phyloP scores from a whole-genome alignment of 2,888 invertebrate genomes.

The Pardosa pseudoannulata region DNA sequence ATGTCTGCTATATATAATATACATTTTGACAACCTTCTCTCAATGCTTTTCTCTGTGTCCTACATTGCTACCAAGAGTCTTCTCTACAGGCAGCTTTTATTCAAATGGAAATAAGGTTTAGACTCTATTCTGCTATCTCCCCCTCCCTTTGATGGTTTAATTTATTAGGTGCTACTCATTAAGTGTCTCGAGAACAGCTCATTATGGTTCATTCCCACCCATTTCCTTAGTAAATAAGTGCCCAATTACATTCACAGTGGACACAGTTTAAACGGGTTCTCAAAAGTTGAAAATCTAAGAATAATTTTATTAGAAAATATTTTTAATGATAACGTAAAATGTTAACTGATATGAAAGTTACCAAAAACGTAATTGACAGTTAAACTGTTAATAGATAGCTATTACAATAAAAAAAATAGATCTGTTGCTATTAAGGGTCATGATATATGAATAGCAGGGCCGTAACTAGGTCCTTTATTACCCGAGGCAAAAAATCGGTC shows the following conservation, averaged over 20 bases:
- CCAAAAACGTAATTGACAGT: neutral
- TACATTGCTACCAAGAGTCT: too few relatives aligned
- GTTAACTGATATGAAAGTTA: neutral
- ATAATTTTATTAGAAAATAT: neutral
- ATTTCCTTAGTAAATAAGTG: neutral
- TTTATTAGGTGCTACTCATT: conserved; percentile 64
- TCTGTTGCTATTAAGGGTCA: too few relatives aligned
- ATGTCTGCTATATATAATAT: too few relatives aligned
- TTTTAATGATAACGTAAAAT: neutral
- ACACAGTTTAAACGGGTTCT: neutral
- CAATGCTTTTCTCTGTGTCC: too few relatives aligned
- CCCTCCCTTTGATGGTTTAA: conserved; percentile 62
- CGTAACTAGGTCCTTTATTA: too few relatives aligned
- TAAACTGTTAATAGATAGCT: too few relatives aligned
- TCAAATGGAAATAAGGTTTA: neutral
- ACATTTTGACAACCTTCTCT: too few relatives aligned
- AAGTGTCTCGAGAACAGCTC: conserved; percentile 69
- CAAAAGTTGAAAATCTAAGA: neutral
- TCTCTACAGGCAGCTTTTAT: neutral
- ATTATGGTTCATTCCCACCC: conserved; percentile 28
- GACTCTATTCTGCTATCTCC: neutral
- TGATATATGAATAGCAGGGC: too few relatives aligned
- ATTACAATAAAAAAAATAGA: too few relatives aligned
- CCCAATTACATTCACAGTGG: neutral
- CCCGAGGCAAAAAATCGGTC: too few relatives aligned